Evolutionary conservation across 2,797 vertebrate species (phyloP).

Genomic region (Myiotriccus ornatus): DNA sequence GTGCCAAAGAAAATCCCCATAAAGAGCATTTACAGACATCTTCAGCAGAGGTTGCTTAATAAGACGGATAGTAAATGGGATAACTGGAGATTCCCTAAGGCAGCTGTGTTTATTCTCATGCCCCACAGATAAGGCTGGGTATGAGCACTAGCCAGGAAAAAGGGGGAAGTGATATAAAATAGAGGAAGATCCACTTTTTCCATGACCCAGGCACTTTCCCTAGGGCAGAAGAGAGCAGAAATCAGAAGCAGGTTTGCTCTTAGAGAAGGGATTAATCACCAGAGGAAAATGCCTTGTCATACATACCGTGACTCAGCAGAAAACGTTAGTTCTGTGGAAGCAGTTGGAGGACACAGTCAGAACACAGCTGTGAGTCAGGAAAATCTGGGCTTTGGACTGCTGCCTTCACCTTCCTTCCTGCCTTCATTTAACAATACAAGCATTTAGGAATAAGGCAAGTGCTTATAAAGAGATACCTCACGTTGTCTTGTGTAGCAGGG

Average conservation of each 20-base stretch:
- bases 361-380: neutral
- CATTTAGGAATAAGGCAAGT: neutral
- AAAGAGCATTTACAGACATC: neutral
- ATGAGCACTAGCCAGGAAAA: neutral
- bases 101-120: neutral
- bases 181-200: neutral
- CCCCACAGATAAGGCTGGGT: neutral
- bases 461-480: neutral
- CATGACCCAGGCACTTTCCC: neutral
- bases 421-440: neutral
- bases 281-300: neutral
- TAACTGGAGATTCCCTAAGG: neutral
- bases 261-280: neutral
- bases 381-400: neutral
- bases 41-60: neutral
- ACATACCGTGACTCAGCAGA: constrained; percentile 42
- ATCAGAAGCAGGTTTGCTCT: neutral
- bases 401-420: neutral
- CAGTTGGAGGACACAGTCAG: rapidly evolving
- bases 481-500: neutral
- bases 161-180: neutral
- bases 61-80: neutral
- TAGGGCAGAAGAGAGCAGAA: neutral
- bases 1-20: neutral
- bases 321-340: neutral